Evolutionary conservation across 2,888 invertebrate genomes (phyloP), one percentile per base, ranked within the genome.

Genomic region (Junonia oenone): DNA sequence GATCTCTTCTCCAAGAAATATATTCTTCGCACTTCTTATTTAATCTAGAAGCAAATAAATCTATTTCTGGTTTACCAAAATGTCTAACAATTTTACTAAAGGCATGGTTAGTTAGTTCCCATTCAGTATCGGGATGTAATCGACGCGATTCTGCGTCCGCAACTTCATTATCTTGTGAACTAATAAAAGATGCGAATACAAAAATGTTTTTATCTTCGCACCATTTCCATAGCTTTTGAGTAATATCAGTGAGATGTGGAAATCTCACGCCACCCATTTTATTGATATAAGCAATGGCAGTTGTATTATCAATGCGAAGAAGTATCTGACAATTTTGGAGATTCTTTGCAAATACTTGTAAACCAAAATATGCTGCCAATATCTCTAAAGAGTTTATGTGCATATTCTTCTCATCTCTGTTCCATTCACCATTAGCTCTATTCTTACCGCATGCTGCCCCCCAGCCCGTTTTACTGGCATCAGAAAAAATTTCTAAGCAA

Each of bases 141-240:
- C 29, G 4, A 8, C 29, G 22, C 29, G 6, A 29, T 29, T 8
- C 29, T 9, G 9, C 29, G 8, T 29, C 8, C 4, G 9, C 29
- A 6, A 6, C 29, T 8, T 29, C 1, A 29, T 29, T 9, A 29
- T 8, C 9, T 8, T 4, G 6, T 8, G 29, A 9, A 6, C 29
- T 8, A 29, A 8, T 6, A 2, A 5, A 29, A 6, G 9, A 22
- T 22, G 22, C 29, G 8, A 29, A 9, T 5, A 29, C 8, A 61
- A 55, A 63, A 13, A 73, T 50, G 27, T 55, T 58, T 6, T 63
- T 61, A 6, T 15, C 29, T 45, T 67, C 66, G 45, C 68, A 66
- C 67, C 66, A 68, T 31, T 63, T 56, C 66, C 65, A 66, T 45
- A 68, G 58, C 0, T 37, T 11, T 45, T 57, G 38, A 3, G 61